Evolutionary conservation across 2,888 invertebrate genomes (phyloP), one percentile per base, ranked within the genome.

Genomic region (Campoplex nolae): DNA sequence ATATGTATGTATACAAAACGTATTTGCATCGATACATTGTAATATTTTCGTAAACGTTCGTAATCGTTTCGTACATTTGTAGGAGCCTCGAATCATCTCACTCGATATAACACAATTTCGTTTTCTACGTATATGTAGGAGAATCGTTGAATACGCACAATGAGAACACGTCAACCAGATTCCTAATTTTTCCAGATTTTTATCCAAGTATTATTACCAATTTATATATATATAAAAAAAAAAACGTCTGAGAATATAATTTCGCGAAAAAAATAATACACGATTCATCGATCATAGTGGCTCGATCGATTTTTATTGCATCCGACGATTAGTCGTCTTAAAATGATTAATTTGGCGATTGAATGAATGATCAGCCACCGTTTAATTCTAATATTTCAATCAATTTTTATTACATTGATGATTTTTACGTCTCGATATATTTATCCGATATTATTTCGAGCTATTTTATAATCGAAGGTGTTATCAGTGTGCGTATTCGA

Each of bases 401-500:
- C 62, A 0, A 62, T 62, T 62, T 62, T 32, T 32, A 32, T 32
- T 62, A 16, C 62, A 32, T 13, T 16, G 0, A 16, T 62, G 0
- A 32, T 62, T 62, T 62, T 16, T 16, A 32, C 32, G 28, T 16
- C 62, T 32, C 16, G 28, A 62, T 32, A 62, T 42, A 62, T 58
- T 58, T 11, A 1, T 32, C 32, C 32, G 32, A 28, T 32, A 62
- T 62, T 32, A 16, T 16, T 62, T 7, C 32, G 7, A 28, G 2
- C 1, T 2, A 32, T 48, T 71, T 45, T 18, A 8, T 23, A 45
- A 71, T 28, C 45, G 56, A 18, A 16, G 38, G 56, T 45, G 74
- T 42, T 74, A 54, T 56, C 67, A 67, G 67, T 56, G 81, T 68
- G 81, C 67, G 81, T 74, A 81, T 74, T 32, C 67, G 48, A 51